These are phyloP conservation scores for Nomada ferruginata DNA, from an alignment of 2,888 invertebrate species.

Conservation along the genomic window DNA sequence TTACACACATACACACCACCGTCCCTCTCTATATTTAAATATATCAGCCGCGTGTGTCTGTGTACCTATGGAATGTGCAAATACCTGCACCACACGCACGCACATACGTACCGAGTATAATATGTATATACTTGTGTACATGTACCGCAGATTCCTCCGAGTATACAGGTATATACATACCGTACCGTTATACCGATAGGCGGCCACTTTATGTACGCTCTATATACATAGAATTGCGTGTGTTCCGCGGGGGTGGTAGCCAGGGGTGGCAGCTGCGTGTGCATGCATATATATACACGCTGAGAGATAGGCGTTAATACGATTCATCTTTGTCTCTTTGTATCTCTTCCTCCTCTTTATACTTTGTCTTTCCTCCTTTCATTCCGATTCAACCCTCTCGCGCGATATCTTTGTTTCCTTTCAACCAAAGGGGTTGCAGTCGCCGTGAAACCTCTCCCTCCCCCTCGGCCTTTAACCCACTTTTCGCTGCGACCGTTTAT, in stretches of 20 bases:
- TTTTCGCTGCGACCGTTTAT: slow-evolving; percentile 46
- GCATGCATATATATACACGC: neutral
- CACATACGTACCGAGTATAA: neutral
- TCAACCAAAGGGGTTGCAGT: slow-evolving; percentile 26
- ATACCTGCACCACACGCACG: slow-evolving; percentile 33
- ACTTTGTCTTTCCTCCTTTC: neutral
- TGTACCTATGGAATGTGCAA: slow-evolving; percentile 60
- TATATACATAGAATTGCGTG: slow-evolving; percentile 15
- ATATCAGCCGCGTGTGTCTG: slow-evolving; percentile 50
- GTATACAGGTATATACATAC: neutral
- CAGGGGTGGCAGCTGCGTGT: neutral
- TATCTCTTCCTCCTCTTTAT: neutral
- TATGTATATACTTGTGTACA: neutral
- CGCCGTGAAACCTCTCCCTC: neutral
- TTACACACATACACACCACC: slow-evolving; percentile 22
- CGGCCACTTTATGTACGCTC: slow-evolving; percentile 27
- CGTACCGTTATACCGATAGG: neutral
- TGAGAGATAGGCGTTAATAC: slow-evolving; percentile 54
- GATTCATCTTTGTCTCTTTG: slow-evolving; percentile 56
- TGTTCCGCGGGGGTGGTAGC: neutral
- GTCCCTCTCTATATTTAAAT: slow-evolving; percentile 46
- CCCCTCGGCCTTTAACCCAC: slow-evolving; percentile 54
- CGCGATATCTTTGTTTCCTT: slow-evolving; percentile 20
- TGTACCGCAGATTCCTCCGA: neutral
- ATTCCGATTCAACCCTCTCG: neutral